Conservation (phyloP, 2,888 invertebrate genomes). For the Drosophila setosimentum region DNA sequence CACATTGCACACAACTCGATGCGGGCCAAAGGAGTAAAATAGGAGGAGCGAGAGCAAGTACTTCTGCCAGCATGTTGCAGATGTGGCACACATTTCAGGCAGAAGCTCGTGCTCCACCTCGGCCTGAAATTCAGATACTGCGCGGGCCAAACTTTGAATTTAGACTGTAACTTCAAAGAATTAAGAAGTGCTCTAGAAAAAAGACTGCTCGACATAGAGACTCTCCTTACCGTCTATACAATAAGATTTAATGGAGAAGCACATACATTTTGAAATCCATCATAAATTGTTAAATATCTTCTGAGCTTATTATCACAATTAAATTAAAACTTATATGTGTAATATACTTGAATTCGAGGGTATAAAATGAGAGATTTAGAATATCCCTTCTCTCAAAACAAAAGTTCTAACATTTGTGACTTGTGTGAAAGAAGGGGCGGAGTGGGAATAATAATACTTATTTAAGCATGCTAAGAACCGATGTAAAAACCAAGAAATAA, state of each 20-base stretch:
- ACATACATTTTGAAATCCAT: not conserved
- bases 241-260: not conserved
- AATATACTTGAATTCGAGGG: too few relatives aligned
- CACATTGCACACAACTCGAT: slow-evolving; percentile 28
- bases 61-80: slow-evolving; percentile 68
- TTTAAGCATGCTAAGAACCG: slow-evolving; percentile 12
- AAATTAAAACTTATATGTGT: not conserved
- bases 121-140: slow-evolving; percentile 59
- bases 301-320: not conserved
- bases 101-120: slow-evolving; percentile 79
- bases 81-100: slow-evolving; percentile 74
- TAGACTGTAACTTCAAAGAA: slow-evolving; percentile 10
- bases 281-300: not conserved
- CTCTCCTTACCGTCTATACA: not conserved
- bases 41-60: slow-evolving; percentile 61
- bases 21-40: slow-evolving; percentile 26
- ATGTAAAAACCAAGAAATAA: slow-evolving; percentile 23
- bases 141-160: slow-evolving; percentile 32
- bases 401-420: not conserved
- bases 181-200: not conserved
- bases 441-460: not conserved
- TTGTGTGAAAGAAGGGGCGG: not conserved
- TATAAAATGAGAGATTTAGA: not conserved
- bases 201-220: not conserved
- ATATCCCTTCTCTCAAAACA: not conserved